Conservation (phyloP, 2,888 invertebrate species). For the Apamea monoglypha region DNA sequence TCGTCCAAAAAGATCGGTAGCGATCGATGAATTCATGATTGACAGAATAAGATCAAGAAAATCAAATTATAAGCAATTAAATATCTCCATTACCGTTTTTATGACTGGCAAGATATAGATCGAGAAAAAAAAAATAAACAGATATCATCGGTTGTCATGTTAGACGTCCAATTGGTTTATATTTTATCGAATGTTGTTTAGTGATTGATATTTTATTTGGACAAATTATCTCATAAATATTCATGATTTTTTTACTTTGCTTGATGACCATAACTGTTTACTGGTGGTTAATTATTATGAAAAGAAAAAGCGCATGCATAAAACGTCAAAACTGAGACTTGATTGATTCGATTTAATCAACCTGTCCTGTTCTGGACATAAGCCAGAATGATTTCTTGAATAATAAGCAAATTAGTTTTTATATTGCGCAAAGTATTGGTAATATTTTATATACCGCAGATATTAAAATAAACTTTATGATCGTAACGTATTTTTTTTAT, state of each 20-base stretch:
- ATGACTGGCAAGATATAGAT: slow-evolving; percentile 5
- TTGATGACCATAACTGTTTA: background rate
- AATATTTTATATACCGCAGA: slow-evolving; percentile 10
- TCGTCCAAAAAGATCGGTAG: background rate
- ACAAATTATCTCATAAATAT: slow-evolving; percentile 24
- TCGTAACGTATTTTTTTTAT: background rate
- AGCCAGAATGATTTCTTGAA: slow-evolving; percentile 35
- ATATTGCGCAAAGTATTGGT: background rate
- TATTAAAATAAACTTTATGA: slow-evolving; percentile 16
- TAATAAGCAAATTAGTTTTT: slow-evolving; percentile 15
- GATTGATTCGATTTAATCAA: slow-evolving; percentile 46
- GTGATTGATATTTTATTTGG: slow-evolving; percentile 24
- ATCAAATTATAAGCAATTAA: slow-evolving; percentile 9
- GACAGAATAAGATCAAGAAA: background rate
- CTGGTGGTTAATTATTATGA: slow-evolving; percentile 11
- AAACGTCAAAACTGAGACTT: slow-evolving; percentile 7
- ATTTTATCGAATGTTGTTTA: slow-evolving; percentile 22
- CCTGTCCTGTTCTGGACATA: slow-evolving; percentile 20
- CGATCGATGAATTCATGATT: background rate
- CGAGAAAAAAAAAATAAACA: slow-evolving; percentile 10
- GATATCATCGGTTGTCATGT: slow-evolving; percentile 26
- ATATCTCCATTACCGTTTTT: slow-evolving; percentile 10
- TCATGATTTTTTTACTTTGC: background rate
- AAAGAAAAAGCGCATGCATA: background rate
- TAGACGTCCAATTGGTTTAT: slow-evolving; percentile 56